Conservation (phyloP, 2,888 invertebrate genomes). For the Aphidius colemani region DNA sequence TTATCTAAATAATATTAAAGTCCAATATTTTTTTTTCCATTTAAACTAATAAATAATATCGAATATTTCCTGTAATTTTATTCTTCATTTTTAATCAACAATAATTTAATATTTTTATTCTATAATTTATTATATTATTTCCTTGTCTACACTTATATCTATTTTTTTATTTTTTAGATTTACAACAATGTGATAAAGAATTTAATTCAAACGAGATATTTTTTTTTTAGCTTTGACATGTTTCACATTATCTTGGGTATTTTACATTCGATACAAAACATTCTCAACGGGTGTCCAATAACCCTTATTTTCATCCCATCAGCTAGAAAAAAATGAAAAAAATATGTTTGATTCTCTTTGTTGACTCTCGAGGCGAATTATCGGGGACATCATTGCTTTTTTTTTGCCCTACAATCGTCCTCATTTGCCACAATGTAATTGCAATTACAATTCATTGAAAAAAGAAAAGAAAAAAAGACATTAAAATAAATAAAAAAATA, state of each 20-base stretch:
- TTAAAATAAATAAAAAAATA: not conserved
- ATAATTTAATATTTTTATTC: too few species aligned
- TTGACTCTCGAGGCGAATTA: not conserved
- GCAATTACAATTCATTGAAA: not conserved
- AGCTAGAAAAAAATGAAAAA: not conserved
- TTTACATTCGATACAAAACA: not conserved
- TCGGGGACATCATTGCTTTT: not conserved
- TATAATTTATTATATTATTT: too few species aligned
- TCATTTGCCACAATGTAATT: not conserved
- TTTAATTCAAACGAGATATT: not conserved
- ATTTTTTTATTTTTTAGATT: too few species aligned
- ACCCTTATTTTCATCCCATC: conserved; percentile 1
- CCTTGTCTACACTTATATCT: too few species aligned
- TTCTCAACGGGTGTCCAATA: conserved; percentile 8
- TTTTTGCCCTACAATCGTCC: not conserved
- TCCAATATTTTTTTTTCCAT: too few species aligned
- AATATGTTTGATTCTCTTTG: not conserved
- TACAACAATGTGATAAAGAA: too few species aligned
- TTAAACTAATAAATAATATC: too few species aligned
- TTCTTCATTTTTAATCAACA: too few species aligned
- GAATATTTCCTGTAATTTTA: too few species aligned
- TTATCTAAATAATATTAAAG: too few species aligned
- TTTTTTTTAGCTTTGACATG: not conserved
- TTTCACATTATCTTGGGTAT: not conserved
- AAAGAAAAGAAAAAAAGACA: not conserved